Evolutionary conservation across 1,140 invertebrate species (phyloP).

Genomic region (Cydia splendana): DNA sequence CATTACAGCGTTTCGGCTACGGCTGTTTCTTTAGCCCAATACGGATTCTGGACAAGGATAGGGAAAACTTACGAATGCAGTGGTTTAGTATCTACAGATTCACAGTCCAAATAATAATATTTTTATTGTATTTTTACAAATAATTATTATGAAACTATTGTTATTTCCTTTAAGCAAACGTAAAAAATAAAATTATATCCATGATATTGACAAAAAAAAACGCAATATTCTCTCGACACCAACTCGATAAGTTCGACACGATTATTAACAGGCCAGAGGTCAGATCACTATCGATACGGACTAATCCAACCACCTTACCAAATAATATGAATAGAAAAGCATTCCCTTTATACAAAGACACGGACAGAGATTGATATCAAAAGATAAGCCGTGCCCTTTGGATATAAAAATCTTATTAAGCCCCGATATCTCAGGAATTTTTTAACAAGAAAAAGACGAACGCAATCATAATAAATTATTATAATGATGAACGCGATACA

Average conservation of each 20-base stretch:
- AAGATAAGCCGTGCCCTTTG: constrained; percentile 33
- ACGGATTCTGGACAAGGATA: no score
- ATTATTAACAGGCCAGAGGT: constrained; percentile 71
- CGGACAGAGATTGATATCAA: constrained; percentile 35
- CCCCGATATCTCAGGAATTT: constrained; percentile 19
- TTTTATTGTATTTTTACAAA: neutral
- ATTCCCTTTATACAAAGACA: constrained; percentile 40
- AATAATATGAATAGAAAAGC: constrained; percentile 43
- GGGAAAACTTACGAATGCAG: no score
- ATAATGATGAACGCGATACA: constrained; percentile 5
- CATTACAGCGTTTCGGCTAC: no score
- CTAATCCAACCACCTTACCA: constrained; percentile 44
- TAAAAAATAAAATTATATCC: neutral
- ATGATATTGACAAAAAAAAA: constrained; percentile 43
- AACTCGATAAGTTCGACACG: constrained; percentile 60
- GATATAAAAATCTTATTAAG: constrained; percentile 27
- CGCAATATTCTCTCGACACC: constrained; percentile 56
- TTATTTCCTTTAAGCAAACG: neutral
- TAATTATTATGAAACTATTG: no score
- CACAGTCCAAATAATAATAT: neutral
- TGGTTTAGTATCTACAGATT: no score
- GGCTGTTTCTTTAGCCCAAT: no score
- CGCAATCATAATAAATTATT: constrained; percentile 30
- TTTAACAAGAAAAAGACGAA: constrained; percentile 24
- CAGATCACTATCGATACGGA: constrained; percentile 63